Base-by-base conservation (phyloP, 2,797 vertebrate genomes). In the Parauchenoglanis punctatus region DNA sequence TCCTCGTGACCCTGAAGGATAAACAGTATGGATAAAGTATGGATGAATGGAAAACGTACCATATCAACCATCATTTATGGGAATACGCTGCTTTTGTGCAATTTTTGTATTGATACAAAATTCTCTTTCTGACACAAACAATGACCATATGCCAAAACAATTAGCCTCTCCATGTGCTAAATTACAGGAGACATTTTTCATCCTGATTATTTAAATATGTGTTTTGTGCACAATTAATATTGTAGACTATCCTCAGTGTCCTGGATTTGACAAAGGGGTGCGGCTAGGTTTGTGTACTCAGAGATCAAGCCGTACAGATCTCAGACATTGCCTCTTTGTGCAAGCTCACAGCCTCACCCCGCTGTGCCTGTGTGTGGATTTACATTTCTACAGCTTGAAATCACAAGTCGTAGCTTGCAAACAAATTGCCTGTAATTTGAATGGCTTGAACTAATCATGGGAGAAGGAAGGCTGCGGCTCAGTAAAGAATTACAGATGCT, bases 341-440 rank as follows among this genome's bases (percentile, higher is more conserved):
- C n/a, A 40, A 58, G 83, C 73, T 44, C 20, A 59, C 81, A 59
- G 82, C 89, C 89, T 88, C 84, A 75, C 87, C 89, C 81, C 58
- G 73, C 67, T 76, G 52, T 80, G 75, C 52, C 85, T 80, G 63
- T 23, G 49, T 20, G 77, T 25, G 86, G 75, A 90, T 89, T 90
- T 73, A 68, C 82, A 82, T 86, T 83, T 84, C 54, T 84, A 80
- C 35, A 87, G 87, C 86, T 87, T 4, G 52, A 44, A 89, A 87
- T 90, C 52, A 86, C 85, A 89, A 89, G 89, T 89, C 73, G 46
- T 46, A 88, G 83, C 86, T 85, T 91, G 84, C 72, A 67, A 85
- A 89, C 81, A 90, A 90, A 82, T 78, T 40, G 73, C 85, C 78
- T 35, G 35, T 86, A 40, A 44, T 87, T 67, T 85, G 73, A 85